Conservation (phyloP, 2,797 vertebrate genomes). For the Scolopax bukidnonensis region DNA sequence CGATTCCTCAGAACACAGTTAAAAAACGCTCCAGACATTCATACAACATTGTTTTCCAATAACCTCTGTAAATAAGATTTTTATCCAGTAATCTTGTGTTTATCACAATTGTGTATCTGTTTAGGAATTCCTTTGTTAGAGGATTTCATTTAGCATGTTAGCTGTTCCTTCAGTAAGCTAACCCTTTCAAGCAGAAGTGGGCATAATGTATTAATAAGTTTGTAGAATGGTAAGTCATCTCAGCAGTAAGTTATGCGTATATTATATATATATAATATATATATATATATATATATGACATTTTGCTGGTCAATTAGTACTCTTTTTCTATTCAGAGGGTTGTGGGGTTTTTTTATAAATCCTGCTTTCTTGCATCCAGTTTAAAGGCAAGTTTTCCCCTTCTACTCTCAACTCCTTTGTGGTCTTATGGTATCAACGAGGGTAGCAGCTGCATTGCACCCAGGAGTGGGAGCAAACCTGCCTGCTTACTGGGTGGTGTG, state of each 20-base stretch:
- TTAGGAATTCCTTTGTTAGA: not conserved
- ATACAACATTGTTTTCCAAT: not conserved
- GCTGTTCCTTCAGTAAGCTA: not conserved
- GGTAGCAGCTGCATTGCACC: not conserved
- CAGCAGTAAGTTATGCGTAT: not conserved
- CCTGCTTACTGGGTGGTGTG: accelerated
- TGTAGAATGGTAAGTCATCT: accelerated
- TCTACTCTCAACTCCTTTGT: too few relatives aligned
- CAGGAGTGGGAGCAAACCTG: too few relatives aligned
- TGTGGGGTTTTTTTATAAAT: not conserved
- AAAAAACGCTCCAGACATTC: not conserved
- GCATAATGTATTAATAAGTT: not conserved
- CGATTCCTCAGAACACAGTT: not conserved
- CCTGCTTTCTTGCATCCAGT: not conserved
- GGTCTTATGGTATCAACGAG: accelerated
- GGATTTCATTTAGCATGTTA: not conserved
- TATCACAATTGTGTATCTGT: accelerated
- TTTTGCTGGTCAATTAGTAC: not conserved
- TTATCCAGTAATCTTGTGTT: accelerated
- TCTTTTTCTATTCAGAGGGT: not conserved
- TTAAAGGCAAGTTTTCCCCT: not conserved
- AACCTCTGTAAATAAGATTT: not conserved
- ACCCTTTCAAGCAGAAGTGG: not conserved
- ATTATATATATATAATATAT: too few relatives aligned
- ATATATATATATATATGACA: too few relatives aligned